phyloP scores from a whole-genome alignment of 92 coral and sea anemone species.

The Phenganax stokvisi region DNA sequence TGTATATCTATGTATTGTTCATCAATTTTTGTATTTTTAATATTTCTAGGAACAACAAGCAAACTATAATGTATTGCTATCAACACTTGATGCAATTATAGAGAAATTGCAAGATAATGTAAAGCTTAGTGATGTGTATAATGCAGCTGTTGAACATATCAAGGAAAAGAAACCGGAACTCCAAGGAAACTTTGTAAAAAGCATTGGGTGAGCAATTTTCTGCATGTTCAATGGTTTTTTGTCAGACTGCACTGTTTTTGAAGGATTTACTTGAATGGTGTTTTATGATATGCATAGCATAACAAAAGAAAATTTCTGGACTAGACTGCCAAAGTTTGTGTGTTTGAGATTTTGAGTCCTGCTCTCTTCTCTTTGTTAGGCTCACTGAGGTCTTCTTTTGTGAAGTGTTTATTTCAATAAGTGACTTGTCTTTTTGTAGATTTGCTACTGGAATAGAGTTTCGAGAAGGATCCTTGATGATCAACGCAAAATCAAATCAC shows the following conservation, averaged over 20 bases:
- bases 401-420: too few relatives aligned
- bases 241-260: too few relatives aligned
- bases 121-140: slow-evolving; percentile 89
- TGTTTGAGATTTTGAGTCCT: too few relatives aligned
- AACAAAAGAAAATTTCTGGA: too few relatives aligned
- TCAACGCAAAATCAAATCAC: slow-evolving; percentile 73
- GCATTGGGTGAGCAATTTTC: slow-evolving; percentile 67
- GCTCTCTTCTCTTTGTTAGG: too few relatives aligned
- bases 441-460: slow-evolving; percentile 97
- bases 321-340: too few relatives aligned
- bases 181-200: slow-evolving; percentile 84
- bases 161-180: slow-evolving; percentile 75
- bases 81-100: slow-evolving; percentile 63
- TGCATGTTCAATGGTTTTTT: neutral
- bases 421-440: slow-evolving; percentile 40
- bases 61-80: slow-evolving; percentile 68
- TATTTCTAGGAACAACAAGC: slow-evolving; percentile 77
- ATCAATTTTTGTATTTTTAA: neutral
- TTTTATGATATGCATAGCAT: too few relatives aligned
- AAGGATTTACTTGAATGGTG: too few relatives aligned
- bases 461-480: slow-evolving; percentile 84
- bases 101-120: slow-evolving; percentile 91
- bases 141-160: slow-evolving; percentile 72
- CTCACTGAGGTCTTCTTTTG: too few relatives aligned
- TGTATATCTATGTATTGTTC: neutral